A percentile compares a stretch with the other conserved stretches of the same genome.
phyloP scores from a whole-genome alignment of 2,797 vertebrate species.

The Valencia hispanica region DNA sequence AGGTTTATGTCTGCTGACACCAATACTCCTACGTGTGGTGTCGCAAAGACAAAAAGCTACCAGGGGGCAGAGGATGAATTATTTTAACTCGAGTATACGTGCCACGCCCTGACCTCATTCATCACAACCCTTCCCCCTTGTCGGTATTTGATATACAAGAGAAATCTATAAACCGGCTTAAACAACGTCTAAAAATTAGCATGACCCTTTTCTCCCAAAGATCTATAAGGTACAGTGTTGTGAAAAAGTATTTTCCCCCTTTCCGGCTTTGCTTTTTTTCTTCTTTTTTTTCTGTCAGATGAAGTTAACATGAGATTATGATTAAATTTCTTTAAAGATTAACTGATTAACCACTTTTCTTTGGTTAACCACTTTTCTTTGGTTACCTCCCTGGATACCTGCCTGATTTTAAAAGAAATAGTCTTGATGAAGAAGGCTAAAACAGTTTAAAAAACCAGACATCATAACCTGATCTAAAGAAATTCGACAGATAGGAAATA shows the following conservation, averaged over 20 bases:
- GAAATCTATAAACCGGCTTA: slow-evolving; percentile 46
- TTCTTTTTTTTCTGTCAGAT: not conserved
- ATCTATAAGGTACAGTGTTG: not conserved
- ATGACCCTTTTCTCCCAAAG: not conserved
- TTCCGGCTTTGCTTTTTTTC: not conserved
- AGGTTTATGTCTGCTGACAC: not conserved
- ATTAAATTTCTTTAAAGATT: no score
- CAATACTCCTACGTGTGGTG: not conserved
- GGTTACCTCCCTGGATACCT: not conserved
- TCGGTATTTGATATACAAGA: slow-evolving; percentile 3
- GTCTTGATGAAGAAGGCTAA: not conserved
- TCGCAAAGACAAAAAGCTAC: slow-evolving; percentile 5
- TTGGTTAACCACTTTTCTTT: no score
- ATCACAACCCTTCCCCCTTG: slow-evolving; percentile 23
- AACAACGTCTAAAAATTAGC: slow-evolving; percentile 24
- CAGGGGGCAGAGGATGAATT: slow-evolving; percentile 12
- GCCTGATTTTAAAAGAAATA: not conserved
- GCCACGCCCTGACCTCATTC: slow-evolving; percentile 55
- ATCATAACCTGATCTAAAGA: not conserved
- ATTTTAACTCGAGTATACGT: slow-evolving; percentile 17
- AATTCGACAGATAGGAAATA: not conserved
- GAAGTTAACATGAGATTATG: not conserved
- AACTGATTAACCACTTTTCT: not conserved
- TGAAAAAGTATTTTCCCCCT: not conserved
- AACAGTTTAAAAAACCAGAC: not conserved